These are phyloP conservation scores for Tiliacea citrago DNA, from an alignment of 2,888 invertebrate species.

Conservation along the genomic window DNA sequence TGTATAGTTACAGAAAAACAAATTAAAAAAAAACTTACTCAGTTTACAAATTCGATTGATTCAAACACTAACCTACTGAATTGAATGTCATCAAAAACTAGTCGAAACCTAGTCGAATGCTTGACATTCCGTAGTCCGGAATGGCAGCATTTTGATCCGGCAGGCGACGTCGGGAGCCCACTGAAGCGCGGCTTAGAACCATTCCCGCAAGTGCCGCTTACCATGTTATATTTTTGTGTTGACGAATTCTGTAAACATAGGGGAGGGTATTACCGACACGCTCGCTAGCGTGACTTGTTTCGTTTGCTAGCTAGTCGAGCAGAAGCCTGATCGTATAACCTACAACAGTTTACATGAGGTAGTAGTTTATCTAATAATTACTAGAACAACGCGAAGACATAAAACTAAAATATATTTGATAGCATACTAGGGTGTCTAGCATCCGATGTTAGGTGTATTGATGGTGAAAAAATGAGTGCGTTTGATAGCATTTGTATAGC, in stretches of 20 bases:
- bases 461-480: neutral
- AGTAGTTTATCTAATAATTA: neutral
- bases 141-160: slow-evolving; percentile 26
- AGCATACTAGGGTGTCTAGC: neutral
- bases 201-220: slow-evolving; percentile 44
- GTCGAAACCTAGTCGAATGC: slow-evolving; percentile 23
- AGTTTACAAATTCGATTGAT: neutral
- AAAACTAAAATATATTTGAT: neutral
- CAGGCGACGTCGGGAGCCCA: slow-evolving; percentile 36
- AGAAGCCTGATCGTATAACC: neutral
- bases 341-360: neutral
- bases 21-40: neutral
- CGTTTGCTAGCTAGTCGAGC: neutral
- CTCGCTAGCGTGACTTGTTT: slow-evolving; percentile 4
- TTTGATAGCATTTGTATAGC: slow-evolving; percentile 14
- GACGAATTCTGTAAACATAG: slow-evolving; percentile 43
- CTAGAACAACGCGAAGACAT: neutral
- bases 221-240: slow-evolving; percentile 53
- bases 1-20: no score
- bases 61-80: slow-evolving; percentile 31
- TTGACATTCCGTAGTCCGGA: slow-evolving; percentile 25
- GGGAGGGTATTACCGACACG: neutral
- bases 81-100: slow-evolving; percentile 40
- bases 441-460: slow-evolving; percentile 5
- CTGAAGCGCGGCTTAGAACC: slow-evolving; percentile 11